A percentile compares a stretch with the other conserved stretches of the same genome.
These are phyloP conservation scores for Strongylocentrotus purpuratus DNA, from an alignment of 35 echinoderm and acorn worm genomes.

Conservation along the genomic window DNA sequence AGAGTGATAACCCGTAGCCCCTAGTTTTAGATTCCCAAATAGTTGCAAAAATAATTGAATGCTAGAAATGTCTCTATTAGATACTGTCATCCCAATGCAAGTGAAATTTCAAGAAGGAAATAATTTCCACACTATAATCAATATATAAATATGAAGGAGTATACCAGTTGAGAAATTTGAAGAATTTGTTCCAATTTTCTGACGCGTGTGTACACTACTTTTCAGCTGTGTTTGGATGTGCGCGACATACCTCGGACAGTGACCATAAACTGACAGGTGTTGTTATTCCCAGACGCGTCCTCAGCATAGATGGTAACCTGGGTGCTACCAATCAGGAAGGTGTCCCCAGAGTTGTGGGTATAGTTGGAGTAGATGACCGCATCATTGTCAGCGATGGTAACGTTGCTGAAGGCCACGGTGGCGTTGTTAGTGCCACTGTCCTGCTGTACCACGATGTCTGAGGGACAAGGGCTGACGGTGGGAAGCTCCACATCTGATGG, in stretches of 20 bases:
- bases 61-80: no score
- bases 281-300: conserved; percentile 46
- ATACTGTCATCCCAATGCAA: no score
- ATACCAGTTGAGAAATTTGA: neutral
- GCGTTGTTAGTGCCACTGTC: neutral
- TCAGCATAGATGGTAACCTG: conserved; percentile 7
- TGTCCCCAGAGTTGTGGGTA: neutral
- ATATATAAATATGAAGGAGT: neutral
- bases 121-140: no score
- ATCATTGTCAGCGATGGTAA: conserved; percentile 47
- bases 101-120: no score
- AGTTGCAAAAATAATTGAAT: no score
- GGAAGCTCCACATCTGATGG: conserved; percentile 51
- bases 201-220: neutral
- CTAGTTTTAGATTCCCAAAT: neutral
- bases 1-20: neutral
- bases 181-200: neutral
- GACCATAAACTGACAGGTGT: conserved; percentile 39
- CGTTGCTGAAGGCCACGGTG: neutral
- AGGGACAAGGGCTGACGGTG: conserved; percentile 28
- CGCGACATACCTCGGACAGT: conserved; percentile 40
- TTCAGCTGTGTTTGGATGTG: neutral
- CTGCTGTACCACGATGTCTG: neutral
- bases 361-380: neutral
- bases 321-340: conserved; percentile 32